These are phyloP conservation scores for Lutjanus erythropterus DNA, from an alignment of 2,113 vertebrate genomes.

Conservation along the genomic window DNA sequence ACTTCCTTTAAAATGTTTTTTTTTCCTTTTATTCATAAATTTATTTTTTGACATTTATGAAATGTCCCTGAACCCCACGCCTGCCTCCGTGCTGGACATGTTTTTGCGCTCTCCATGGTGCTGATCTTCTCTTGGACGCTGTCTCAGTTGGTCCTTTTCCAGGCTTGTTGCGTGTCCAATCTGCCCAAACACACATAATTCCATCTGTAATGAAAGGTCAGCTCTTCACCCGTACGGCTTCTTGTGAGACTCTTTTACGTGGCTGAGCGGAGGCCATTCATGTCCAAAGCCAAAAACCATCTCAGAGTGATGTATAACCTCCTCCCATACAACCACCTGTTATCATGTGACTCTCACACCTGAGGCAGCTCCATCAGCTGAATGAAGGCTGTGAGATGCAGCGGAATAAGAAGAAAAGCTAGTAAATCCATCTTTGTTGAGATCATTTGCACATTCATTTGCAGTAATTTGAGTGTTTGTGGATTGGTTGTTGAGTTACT, in stretches of 20 bases:
- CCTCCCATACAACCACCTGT: neutral
- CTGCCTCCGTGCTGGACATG: neutral
- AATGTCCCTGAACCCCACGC: neutral
- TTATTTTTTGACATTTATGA: neutral
- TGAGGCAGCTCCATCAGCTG: neutral
- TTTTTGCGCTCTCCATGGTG: conserved; percentile 54
- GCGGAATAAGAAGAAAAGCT: neutral
- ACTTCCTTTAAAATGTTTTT: neutral
- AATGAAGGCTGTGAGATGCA: neutral
- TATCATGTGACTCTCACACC: neutral
- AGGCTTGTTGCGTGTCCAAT: neutral
- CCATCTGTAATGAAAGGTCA: neutral
- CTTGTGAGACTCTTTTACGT: neutral
- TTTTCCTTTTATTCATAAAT: neutral
- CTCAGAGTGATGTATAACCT: too few species aligned
- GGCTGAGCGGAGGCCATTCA: neutral
- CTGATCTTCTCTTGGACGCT: conserved; percentile 41
- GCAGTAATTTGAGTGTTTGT: neutral
- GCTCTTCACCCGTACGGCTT: too few species aligned
- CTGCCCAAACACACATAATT: neutral
- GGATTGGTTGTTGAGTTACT: neutral
- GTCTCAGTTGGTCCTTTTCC: conserved; percentile 2
- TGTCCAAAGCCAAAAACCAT: neutral
- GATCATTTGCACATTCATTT: neutral
- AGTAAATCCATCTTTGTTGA: too few species aligned